phyloP scores from a whole-genome alignment of 2,797 vertebrate genomes.

The Myotis planiceps region DNA sequence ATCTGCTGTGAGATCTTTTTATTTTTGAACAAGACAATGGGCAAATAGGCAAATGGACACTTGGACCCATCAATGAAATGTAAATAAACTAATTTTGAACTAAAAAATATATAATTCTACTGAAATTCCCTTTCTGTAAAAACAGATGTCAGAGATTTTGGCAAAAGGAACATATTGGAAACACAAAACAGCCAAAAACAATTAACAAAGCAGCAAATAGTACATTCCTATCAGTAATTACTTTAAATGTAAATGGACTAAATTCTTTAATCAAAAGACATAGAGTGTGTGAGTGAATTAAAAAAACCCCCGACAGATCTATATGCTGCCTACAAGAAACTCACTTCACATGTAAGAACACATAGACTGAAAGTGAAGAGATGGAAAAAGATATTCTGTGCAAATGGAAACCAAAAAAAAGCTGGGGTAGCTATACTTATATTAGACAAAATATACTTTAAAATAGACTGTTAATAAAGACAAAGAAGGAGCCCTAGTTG shows the following conservation, averaged over 20 bases:
- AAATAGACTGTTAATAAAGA: background rate
- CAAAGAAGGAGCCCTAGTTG: background rate
- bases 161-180: background rate
- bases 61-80: background rate
- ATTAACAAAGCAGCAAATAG: background rate
- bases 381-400: background rate
- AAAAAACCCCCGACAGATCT: background rate
- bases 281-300: background rate
- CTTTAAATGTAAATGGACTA: background rate
- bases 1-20: background rate
- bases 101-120: background rate
- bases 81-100: background rate
- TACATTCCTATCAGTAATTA: background rate
- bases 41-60: background rate
- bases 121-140: slow-evolving; percentile 14
- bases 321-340: background rate
- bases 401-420: background rate
- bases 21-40: background rate
- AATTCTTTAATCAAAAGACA: background rate
- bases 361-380: background rate
- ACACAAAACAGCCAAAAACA: background rate
- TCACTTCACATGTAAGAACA: background rate
- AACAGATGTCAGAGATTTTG: background rate
- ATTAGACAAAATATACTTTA: background rate
- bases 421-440: background rate